phyloP scores from a whole-genome alignment of 2,113 vertebrate species.

The Falcunculus frontatus region DNA sequence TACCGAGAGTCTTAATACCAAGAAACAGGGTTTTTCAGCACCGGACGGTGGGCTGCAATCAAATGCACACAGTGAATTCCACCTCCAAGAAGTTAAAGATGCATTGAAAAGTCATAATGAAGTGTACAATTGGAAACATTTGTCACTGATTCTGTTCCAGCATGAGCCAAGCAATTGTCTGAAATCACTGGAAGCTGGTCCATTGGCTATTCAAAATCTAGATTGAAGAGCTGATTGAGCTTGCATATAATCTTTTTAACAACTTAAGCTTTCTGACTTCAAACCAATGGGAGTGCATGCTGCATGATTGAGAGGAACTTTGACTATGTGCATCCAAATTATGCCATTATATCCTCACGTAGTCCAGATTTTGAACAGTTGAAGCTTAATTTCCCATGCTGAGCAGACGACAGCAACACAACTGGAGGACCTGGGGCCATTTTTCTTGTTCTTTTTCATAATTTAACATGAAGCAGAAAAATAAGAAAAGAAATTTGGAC shows the following conservation, averaged over 20 bases:
- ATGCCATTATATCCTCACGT: background rate
- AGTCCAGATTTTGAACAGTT: background rate
- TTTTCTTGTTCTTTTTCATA: background rate
- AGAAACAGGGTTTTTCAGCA: background rate
- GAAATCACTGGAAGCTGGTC: slow-evolving; percentile 24
- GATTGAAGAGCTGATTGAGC: slow-evolving; percentile 38
- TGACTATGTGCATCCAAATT: background rate
- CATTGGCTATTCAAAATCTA: slow-evolving; percentile 37
- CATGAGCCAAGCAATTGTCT: slow-evolving; percentile 28
- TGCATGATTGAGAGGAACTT: background rate
- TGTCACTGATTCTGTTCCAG: background rate
- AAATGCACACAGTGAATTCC: background rate
- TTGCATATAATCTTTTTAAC: slow-evolving; percentile 16
- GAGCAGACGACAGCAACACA: background rate
- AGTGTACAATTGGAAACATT: slow-evolving; percentile 20
- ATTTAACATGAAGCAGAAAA: background rate
- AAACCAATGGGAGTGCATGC: background rate
- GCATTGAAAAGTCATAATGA: slow-evolving; percentile 42
- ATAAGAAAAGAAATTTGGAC: background rate
- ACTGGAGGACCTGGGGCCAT: background rate
- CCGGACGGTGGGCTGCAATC: background rate
- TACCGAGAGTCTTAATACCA: background rate
- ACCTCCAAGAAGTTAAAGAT: slow-evolving; percentile 18
- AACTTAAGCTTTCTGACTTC: slow-evolving; percentile 18
- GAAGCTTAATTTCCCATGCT: background rate